Base-by-base conservation (phyloP, 2,888 invertebrate species). In the Pammene aurita region DNA sequence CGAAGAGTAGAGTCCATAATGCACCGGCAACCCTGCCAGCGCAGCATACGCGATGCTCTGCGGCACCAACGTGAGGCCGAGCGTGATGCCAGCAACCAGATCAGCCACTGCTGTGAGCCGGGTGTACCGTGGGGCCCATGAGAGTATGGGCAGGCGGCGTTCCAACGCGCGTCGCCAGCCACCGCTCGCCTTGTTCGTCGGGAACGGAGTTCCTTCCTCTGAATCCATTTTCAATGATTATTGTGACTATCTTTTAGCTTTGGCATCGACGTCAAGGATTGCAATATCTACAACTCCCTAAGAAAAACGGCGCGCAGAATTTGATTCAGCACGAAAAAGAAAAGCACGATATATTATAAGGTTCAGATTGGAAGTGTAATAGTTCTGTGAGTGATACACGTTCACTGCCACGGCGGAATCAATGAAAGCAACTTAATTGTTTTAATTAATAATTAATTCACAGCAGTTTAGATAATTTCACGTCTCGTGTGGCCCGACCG, bases 11-110 rank as follows among this genome's bases (percentile, higher is more conserved):
- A 99, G 93, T 0, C 98, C 99, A 89, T 97, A 97, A 94, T 98
- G 96, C 38, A 98, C 95, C 16, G 96, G 95, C 64, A 98, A 90
- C 57, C 96, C 96, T 11, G 98, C 98, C 57, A 98, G 92, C 60
- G 96, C 93, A 46, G 98, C 98, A 86, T 98, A 98, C 13, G 98
- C 98, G 77, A 98, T 96, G 77, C 97, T 97, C 89, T 98, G 98
- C 6, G 98, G 98, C 78, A 98, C 97, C 82, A 98, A 95, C 5
- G 98, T 98, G 64, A 98, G 91, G 0, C 98, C 98, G 10, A 98
- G 94, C 1, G 98, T 97, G 58, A 98, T 83, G 46, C 98, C 98
- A 13, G 98, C 98, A 75, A 98, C 96, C 64, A 96, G 80, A 92
- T 98, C 98, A 5, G 96, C 95, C 66, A 96, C 85, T 0, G 96